Percentiles rank a stretch among this genome's conserved stretches.
These are phyloP conservation scores for Hirundo rustica DNA, from an alignment of 2,797 vertebrate species.

Conservation along the genomic window DNA sequence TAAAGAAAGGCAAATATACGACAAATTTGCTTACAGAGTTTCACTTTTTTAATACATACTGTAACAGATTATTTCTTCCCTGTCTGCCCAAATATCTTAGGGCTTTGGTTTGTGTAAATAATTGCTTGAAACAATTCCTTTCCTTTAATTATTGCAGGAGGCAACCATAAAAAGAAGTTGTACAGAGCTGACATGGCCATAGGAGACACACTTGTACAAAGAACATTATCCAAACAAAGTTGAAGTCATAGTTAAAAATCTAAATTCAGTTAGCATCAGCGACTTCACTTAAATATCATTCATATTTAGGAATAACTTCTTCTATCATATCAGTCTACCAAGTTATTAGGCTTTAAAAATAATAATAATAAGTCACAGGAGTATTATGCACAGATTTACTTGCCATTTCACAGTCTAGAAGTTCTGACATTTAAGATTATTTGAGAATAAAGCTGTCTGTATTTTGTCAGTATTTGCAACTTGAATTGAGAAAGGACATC, in stretches of 20 bases:
- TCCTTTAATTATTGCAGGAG: not conserved
- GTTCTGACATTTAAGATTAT: slow-evolving; percentile 27
- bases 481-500: slow-evolving; percentile 49
- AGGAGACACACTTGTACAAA: not conserved
- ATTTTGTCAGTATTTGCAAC: slow-evolving; percentile 50
- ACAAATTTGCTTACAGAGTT: not conserved
- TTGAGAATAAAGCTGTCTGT: slow-evolving; percentile 35
- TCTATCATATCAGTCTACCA: not conserved
- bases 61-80: slow-evolving; percentile 10
- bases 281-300: not conserved
- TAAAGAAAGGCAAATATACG: not conserved
- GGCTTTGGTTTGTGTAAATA: not conserved
- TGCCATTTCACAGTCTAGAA: not conserved
- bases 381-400: not conserved
- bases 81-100: not conserved
- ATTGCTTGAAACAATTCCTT: slow-evolving; percentile 1
- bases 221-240: not conserved
- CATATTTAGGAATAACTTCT: not conserved
- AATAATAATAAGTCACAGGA: not conserved
- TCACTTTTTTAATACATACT: not conserved
- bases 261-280: not conserved
- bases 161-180: not conserved
- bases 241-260: not conserved
- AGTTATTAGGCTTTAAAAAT: not conserved
- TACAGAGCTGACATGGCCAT: not conserved